Evolutionary conservation across 2,888 invertebrate genomes (phyloP), one percentile per base, ranked within the genome.

Genomic region (Chloroclysta siterata): DNA sequence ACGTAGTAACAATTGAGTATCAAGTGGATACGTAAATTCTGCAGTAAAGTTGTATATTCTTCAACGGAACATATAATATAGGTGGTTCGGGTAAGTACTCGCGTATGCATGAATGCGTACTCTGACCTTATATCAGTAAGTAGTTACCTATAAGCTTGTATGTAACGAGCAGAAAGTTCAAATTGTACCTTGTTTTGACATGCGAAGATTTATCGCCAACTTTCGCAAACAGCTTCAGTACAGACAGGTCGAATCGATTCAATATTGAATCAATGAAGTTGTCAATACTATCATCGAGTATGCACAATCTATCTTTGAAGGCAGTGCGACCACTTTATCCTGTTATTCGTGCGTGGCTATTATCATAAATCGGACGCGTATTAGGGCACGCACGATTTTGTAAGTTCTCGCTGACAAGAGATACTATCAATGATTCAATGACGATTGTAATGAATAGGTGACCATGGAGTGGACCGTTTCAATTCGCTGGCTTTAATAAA

Each of bases 401-500:
- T 81, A 80, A 82, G 79, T 79, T 79, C 77, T 75, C 72, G 75
- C 71, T 72, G 65, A 74, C 73, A 70, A 69, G 68, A 68, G 74
- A 75, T 74, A 77, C 68, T 69, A 79, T 75, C 77, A 71, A 79
- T 82, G 79, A 78, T 76, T 81, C 78, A 76, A 69, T 72, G 66
- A 69, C 74, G 76, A 85, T 82, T 81, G 58, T 47, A 82, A 85
- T 80, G 78, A 82, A 84, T 79, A 74, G 78, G 72, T 62, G 69
- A 70, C 76, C 78, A 76, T 78, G 76, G 77, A 81, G 70, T 75
- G 69, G 74, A 74, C 62, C 70, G 75, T 54, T 77, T 76, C 68
- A 77, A 78, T 79, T 76, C 75, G 67, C 72, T 66, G 52, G 57
- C 44, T 59, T 47, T 57, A 60, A 22, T 58, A 59, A 46, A 64